Evolutionary conservation across 1,140 invertebrate species (phyloP), one percentile per base, ranked within the genome.

Genomic region (Copidosoma floridanum): DNA sequence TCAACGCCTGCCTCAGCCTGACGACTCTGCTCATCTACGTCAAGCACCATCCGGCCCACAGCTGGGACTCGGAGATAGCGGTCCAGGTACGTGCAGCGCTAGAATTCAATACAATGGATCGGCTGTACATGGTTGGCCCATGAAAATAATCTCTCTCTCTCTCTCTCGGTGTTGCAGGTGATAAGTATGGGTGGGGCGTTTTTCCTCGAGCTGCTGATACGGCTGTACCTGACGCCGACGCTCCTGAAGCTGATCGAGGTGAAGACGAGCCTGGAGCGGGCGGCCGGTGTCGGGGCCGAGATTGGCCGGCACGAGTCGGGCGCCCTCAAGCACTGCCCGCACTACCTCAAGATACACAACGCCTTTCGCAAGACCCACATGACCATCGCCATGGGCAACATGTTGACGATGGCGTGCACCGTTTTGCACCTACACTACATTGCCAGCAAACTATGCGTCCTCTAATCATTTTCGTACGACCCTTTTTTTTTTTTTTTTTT

Each of bases 1-100:
- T 92, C 41, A 93, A 92, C 68, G 84, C 88, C 0, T 72, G 86
- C 56, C 78, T 93, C 14, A 91, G 89, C 69, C 82, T 91, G 11
- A 82, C 85, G 8, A 90, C 89, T 5, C 81, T 92, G 8, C 77
- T 90, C 2, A 84, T 87, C 14, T 91, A 86, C 68, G 77, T 85
- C 2, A 84, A 85, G 65, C 81, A 83, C 32, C 82, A 85, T 69
- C 80, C 80, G 3, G 61, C 69, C 1, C 57, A 70, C 8, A 76
- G 71, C 4, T 80, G 78, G 78, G 71, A 76, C 47, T 68, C 71
- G 1, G 75, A 82, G 64, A 74, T 79, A 40, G 69, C 74, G 10
- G 66, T 80, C 61, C 83, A 84, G 78, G 82, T 84, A 38, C 0
- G 60, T 61, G 43, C 24, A 46, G 20, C 20, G 24, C 21, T 46